phyloP scores from a whole-genome alignment of 2,113 vertebrate genomes.

The Lota lota region DNA sequence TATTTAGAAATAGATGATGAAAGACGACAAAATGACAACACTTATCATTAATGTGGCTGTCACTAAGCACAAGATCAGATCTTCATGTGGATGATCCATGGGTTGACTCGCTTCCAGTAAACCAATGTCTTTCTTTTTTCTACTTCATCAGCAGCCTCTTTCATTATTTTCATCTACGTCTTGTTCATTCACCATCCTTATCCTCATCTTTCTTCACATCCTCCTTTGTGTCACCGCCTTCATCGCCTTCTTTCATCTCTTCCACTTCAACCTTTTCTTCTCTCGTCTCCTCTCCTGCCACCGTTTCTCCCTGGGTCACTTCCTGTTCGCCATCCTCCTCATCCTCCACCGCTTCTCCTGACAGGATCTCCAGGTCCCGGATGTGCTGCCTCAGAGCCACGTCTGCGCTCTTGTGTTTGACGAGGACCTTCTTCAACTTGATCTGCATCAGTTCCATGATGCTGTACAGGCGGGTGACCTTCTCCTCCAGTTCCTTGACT shows the following conservation, averaged over 20 bases:
- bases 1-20: too few relatives aligned
- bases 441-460: conserved; percentile 81
- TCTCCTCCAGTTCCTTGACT: conserved; percentile 85
- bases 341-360: conserved; percentile 66
- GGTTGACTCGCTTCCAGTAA: too few relatives aligned
- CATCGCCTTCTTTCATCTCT: conserved; percentile 3
- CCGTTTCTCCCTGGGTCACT: conserved; percentile 22
- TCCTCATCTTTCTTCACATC: conserved; percentile 8
- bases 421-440: conserved; percentile 84
- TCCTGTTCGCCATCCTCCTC: conserved; percentile 57
- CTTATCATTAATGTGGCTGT: too few relatives aligned
- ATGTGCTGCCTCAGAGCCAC: conserved; percentile 80
- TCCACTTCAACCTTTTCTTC: conserved; percentile 7
- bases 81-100: too few relatives aligned
- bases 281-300: conserved; percentile 3
- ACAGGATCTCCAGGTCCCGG: conserved; percentile 75
- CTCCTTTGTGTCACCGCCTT: neutral
- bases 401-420: conserved; percentile 76
- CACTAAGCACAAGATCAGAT: too few relatives aligned
- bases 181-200: neutral
- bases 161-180: conserved; percentile 4
- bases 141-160: neutral
- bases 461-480: conserved; percentile 79
- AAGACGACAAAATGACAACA: too few relatives aligned
- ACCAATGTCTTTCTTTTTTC: neutral